Evolutionary conservation across 1,140 invertebrate genomes (phyloP).

Genomic region (Spodoptera litura): DNA sequence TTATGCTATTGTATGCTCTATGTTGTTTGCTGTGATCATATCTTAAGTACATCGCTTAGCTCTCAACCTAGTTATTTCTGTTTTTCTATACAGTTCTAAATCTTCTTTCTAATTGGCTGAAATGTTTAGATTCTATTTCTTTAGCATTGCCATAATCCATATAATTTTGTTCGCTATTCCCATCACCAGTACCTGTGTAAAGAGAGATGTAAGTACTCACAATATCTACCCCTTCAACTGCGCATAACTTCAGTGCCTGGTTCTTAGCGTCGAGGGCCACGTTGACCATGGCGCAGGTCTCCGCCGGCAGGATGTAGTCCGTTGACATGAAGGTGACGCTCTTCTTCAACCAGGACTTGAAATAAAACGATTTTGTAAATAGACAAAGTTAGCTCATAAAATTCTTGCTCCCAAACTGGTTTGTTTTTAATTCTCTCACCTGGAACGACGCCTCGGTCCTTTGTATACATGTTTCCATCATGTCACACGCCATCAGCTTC

Average conservation of each 20-base stretch:
- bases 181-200: slow-evolving; percentile 12
- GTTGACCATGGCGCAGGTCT: slow-evolving; percentile 99
- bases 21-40: too few relatives aligned
- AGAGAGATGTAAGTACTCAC: slow-evolving; percentile 87
- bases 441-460: slow-evolving; percentile 92
- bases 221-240: slow-evolving; percentile 98
- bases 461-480: slow-evolving; percentile 99
- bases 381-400: too few relatives aligned
- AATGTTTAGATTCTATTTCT: not conserved
- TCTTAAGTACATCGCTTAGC: too few relatives aligned
- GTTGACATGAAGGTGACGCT: slow-evolving; percentile 98
- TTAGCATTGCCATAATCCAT: not conserved
- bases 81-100: too few relatives aligned
- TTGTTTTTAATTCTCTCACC: slow-evolving; percentile 52
- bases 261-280: slow-evolving; percentile 98
- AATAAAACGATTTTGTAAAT: not conserved
- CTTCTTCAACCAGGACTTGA: slow-evolving; percentile 97
- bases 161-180: not conserved
- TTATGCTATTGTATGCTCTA: too few relatives aligned
- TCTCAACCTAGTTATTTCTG: too few relatives aligned
- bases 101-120: too few relatives aligned
- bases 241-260: slow-evolving; percentile 98
- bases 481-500: slow-evolving; percentile 99
- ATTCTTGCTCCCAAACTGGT: not conserved
- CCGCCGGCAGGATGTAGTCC: slow-evolving; percentile 98